Evolutionary conservation across 1,140 invertebrate species (phyloP).

Genomic region (Zelostemma sp.): DNA sequence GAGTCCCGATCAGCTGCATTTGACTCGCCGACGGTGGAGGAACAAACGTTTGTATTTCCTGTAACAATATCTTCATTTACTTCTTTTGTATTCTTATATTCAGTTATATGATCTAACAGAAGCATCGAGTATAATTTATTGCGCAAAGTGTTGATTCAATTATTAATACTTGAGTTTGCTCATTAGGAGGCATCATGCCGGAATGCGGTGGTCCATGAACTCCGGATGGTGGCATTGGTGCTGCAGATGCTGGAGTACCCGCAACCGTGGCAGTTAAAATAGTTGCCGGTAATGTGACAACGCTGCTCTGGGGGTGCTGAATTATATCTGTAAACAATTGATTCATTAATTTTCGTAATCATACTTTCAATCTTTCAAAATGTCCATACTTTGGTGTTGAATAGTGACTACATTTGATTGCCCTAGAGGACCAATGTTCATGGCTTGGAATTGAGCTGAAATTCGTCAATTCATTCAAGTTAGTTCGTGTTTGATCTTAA

Average conservation of each 20-base stretch:
- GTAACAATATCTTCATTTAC: background rate
- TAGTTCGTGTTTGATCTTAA: background rate
- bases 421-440: conserved; percentile 67
- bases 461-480: background rate
- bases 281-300: conserved; percentile 65
- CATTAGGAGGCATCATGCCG: conserved; percentile 60
- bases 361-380: too few species aligned
- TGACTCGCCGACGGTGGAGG: conserved; percentile 58
- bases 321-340: conserved; percentile 60
- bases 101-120: too few species aligned
- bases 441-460: conserved; percentile 68
- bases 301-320: conserved; percentile 66
- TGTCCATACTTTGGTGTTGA: conserved; percentile 65
- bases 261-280: conserved; percentile 67
- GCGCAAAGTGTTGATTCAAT: conserved; percentile 2
- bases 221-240: conserved; percentile 60
- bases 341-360: background rate
- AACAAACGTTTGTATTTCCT: conserved; percentile 66
- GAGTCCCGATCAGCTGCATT: conserved; percentile 65
- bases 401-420: conserved; percentile 69
- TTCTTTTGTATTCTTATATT: too few species aligned
- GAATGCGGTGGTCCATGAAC: conserved; percentile 64
- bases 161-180: conserved; percentile 61
- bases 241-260: conserved; percentile 57
- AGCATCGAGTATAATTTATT: conserved; percentile 2